These are phyloP conservation scores for Myotis myotis DNA, from an alignment of 2,797 vertebrate genomes.

Conservation along the genomic window DNA sequence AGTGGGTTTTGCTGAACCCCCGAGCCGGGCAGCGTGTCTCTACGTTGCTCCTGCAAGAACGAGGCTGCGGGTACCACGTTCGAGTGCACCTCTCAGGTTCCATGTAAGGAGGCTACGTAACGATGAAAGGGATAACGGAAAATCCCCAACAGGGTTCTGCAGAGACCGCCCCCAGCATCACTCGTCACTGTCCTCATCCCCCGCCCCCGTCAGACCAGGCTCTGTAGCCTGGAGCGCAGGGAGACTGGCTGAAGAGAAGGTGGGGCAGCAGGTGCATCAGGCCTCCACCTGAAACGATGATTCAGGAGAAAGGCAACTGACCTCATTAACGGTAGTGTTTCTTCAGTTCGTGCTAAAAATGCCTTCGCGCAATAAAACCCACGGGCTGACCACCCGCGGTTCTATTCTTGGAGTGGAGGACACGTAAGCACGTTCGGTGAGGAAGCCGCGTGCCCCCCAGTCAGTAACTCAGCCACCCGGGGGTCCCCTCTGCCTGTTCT, in stretches of 20 bases:
- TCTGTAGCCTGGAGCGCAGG: not conserved
- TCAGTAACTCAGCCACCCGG: not conserved
- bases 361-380: constrained; percentile 55
- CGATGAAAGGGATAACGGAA: not conserved
- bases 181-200: not conserved
- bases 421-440: not conserved
- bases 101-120: not conserved
- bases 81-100: accelerated
- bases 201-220: not conserved
- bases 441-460: not conserved
- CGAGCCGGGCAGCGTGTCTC: not conserved
- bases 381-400: not conserved
- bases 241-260: not conserved
- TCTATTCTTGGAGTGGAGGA: constrained; percentile 46
- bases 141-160: not conserved
- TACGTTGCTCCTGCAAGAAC: accelerated
- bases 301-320: constrained; percentile 47
- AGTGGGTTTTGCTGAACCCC: not conserved
- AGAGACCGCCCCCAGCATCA: accelerated
- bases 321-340: constrained; percentile 4
- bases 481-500: not conserved
- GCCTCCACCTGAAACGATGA: not conserved
- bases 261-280: not conserved
- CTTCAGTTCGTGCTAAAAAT: constrained; percentile 60
- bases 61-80: not conserved